A percentile compares a stretch with the other conserved stretches of the same genome.
These are phyloP conservation scores for Limnodromus scolopaceus DNA, from an alignment of 2,797 vertebrate genomes.

Conservation along the genomic window DNA sequence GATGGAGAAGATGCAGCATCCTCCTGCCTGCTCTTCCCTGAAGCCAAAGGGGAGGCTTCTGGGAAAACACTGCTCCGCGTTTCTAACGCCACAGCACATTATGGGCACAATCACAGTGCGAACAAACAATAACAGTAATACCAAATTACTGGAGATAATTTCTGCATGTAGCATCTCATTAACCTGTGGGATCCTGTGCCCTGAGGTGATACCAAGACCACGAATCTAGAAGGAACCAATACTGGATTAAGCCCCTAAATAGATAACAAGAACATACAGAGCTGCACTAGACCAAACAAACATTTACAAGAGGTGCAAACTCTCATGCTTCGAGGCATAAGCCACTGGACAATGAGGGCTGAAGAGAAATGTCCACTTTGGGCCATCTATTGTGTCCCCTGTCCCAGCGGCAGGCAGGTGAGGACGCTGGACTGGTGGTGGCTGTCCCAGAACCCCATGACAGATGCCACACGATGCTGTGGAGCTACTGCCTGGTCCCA, in stretches of 20 bases:
- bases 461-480: neutral
- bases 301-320: neutral
- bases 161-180: neutral
- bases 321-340: neutral
- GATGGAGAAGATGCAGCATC: neutral
- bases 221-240: neutral
- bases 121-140: neutral
- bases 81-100: neutral
- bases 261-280: neutral
- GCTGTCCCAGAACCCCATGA: neutral
- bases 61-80: fast-evolving
- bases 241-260: neutral
- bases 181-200: neutral
- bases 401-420: fast-evolving
- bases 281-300: neutral
- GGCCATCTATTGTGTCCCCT: neutral
- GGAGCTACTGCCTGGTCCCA: neutral
- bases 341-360: neutral
- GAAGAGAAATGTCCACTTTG: neutral
- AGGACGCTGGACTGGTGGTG: neutral
- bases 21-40: neutral
- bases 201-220: neutral
- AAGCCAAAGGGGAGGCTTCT: neutral
- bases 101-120: neutral
- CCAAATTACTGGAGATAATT: neutral